Evolutionary conservation across 2,113 vertebrate genomes (phyloP).

Genomic region (Dicaeum eximium): DNA sequence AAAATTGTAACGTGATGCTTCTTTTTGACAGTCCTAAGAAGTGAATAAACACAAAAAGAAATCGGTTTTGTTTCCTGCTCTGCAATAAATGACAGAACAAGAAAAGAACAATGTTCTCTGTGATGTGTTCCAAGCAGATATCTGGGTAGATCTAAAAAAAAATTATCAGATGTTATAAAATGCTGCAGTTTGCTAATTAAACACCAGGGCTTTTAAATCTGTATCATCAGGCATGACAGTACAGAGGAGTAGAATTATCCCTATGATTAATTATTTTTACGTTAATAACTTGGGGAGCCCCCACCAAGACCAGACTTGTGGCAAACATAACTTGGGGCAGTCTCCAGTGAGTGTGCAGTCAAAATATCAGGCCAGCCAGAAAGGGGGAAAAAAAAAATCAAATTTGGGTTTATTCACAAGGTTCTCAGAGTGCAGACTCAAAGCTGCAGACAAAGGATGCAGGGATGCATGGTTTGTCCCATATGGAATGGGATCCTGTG

Average conservation of each 20-base stretch:
- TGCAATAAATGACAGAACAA: conserved; percentile 19
- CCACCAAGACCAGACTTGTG: neutral
- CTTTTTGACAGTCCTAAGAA: neutral
- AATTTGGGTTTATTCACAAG: neutral
- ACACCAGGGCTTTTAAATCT: neutral
- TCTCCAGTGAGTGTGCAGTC: neutral
- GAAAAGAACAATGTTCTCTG: neutral
- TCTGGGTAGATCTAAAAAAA: neutral
- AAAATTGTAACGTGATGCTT: neutral
- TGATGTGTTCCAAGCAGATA: neutral
- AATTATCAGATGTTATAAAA: neutral
- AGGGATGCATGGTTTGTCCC: neutral
- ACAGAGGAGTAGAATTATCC: neutral
- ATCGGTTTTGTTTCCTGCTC: neutral
- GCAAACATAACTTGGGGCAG: rapidly evolving
- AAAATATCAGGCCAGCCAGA: neutral
- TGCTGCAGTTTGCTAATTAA: neutral
- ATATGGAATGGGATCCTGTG: neutral
- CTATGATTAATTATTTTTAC: neutral
- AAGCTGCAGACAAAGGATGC: neutral
- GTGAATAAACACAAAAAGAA: neutral
- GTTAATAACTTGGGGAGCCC: neutral
- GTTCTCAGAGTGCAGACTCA: neutral
- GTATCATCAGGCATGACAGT: neutral
- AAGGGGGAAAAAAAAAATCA: neutral